Percentiles rank a stretch among this genome's conserved stretches.
These are phyloP conservation scores for Syrphus vitripennis DNA, from an alignment of 2,888 invertebrate genomes.

Conservation along the genomic window DNA sequence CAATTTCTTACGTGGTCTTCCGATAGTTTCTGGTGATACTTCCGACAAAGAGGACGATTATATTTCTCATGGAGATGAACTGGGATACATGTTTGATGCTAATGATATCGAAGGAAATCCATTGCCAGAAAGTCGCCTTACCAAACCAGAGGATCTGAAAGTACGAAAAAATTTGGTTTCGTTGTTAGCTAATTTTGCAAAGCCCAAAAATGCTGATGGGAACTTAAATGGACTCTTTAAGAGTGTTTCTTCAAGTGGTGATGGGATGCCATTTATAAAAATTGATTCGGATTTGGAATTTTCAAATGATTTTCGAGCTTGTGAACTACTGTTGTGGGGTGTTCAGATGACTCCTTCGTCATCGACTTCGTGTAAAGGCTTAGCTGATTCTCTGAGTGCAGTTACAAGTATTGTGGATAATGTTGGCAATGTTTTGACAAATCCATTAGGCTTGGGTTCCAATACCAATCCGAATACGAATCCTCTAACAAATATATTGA, in stretches of 20 bases:
- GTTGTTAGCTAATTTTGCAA: conserved; percentile 86
- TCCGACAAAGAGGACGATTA: conserved; percentile 79
- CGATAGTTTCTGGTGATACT: conserved; percentile 82
- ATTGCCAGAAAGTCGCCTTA: conserved; percentile 79
- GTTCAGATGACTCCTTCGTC: conserved; percentile 76
- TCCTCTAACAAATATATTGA: background rate
- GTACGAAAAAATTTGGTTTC: conserved; percentile 86
- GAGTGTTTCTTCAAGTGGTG: conserved; percentile 77
- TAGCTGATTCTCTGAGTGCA: conserved; percentile 73
- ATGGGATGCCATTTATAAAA: conserved; percentile 83
- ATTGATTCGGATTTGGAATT: conserved; percentile 82
- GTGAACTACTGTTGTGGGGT: conserved; percentile 79
- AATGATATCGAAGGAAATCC: conserved; percentile 84
- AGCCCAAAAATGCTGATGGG: conserved; percentile 72
- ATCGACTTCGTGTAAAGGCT: conserved; percentile 76
- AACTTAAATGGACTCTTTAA: conserved; percentile 77
- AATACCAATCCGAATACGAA: background rate
- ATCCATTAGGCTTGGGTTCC: background rate
- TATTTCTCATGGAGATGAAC: conserved; percentile 87
- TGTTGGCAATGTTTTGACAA: conserved; percentile 25
- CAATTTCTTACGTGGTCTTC: conserved; percentile 85
- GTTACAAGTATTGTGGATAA: conserved; percentile 73
- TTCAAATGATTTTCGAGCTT: conserved; percentile 81
- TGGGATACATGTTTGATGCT: conserved; percentile 87
- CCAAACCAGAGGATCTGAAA: conserved; percentile 83